Evolutionary conservation across 23 tunicate genomes (phyloP).

Genomic region (Diplosoma virens): DNA sequence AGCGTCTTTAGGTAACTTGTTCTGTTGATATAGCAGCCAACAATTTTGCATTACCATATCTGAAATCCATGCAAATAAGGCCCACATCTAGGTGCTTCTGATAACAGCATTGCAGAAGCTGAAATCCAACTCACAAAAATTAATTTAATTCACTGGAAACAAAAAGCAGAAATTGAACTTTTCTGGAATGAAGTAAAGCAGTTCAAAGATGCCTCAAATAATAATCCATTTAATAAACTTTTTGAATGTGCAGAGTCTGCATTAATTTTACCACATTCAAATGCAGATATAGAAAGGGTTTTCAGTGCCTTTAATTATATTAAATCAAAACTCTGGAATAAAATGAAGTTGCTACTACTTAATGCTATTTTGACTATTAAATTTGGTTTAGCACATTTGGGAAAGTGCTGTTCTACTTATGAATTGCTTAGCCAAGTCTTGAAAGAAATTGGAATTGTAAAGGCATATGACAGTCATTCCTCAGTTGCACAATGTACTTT

Average conservation of each 20-base stretch:
- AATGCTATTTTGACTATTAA: not conserved
- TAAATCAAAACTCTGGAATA: not conserved
- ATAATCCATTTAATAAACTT: not conserved
- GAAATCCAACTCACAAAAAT: conserved; percentile 1
- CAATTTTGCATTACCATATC: too few species aligned
- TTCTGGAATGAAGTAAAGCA: not conserved
- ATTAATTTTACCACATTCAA: conserved; percentile 1
- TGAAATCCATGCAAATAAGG: too few species aligned
- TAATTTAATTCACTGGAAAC: not conserved
- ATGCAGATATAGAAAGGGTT: not conserved
- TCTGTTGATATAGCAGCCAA: too few species aligned
- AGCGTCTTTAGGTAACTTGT: too few species aligned
- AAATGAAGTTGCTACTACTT: not conserved
- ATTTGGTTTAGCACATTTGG: not conserved
- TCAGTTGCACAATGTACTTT: not conserved
- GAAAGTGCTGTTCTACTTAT: too few species aligned
- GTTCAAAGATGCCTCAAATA: conserved; percentile 1
- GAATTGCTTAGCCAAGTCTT: not conserved
- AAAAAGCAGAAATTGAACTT: not conserved
- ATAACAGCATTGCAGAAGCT: too few species aligned
- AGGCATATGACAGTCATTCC: too few species aligned
- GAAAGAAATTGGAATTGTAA: not conserved
- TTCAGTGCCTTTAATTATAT: not conserved
- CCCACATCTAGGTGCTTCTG: too few species aligned
- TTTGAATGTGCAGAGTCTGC: conserved; percentile 8